Percentiles rank a stretch among this genome's conserved stretches.
These are phyloP conservation scores for Eustalomyia histrio DNA, from an alignment of 2,888 invertebrate genomes.

Conservation along the genomic window DNA sequence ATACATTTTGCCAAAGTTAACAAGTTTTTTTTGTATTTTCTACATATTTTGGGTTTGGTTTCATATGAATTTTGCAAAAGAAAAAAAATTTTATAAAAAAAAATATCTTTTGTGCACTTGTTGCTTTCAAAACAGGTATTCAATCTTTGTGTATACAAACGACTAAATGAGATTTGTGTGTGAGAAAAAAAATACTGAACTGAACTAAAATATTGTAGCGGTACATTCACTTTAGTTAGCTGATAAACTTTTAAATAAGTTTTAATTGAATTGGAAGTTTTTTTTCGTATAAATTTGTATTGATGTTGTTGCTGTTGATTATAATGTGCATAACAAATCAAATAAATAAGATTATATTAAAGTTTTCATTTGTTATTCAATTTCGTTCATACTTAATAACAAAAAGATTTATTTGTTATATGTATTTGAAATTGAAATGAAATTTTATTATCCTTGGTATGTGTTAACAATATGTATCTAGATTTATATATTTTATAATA, in stretches of 20 bases:
- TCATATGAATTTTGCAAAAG: not conserved
- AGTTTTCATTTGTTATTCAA: conserved; percentile 17
- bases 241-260: conserved; percentile 61
- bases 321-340: conserved; percentile 56
- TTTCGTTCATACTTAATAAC: not conserved
- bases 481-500: too few relatives aligned
- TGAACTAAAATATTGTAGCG: conserved; percentile 22
- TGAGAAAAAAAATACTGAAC: conserved; percentile 35
- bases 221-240: conserved; percentile 58
- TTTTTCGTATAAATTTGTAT: conserved; percentile 13
- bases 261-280: conserved; percentile 62
- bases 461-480: not conserved
- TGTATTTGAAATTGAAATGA: not conserved
- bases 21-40: conserved; percentile 35
- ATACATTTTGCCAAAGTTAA: conserved; percentile 31
- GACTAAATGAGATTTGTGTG: conserved; percentile 31
- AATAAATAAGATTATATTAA: conserved; percentile 47
- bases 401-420: conserved; percentile 1
- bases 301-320: conserved; percentile 36
- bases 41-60: conserved; percentile 45
- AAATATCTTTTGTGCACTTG: conserved; percentile 47
- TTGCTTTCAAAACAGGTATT: conserved; percentile 59
- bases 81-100: not conserved
- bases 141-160: conserved; percentile 22
- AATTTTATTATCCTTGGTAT: not conserved